Evolutionary conservation across 2,888 invertebrate species (phyloP), one percentile per base, ranked within the genome.

Genomic region (Aphrophora alni): DNA sequence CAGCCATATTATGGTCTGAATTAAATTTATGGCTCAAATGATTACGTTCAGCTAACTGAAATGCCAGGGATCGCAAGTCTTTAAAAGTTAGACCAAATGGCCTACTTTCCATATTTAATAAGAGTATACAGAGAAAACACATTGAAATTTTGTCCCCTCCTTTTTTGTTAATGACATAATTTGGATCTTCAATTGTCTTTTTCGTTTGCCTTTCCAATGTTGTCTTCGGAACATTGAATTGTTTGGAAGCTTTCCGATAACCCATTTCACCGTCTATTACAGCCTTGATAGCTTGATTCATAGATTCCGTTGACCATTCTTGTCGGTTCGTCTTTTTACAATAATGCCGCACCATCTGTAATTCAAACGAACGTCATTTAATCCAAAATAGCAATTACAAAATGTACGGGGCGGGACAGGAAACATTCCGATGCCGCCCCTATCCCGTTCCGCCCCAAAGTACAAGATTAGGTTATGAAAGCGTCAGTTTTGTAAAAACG

Each of bases 31-130:
- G 83, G 1, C 33, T 38, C n/a, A 85, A 79, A 25, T 81, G 82
- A 83, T 85, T 85, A 77, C 75, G 77, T 71, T 85, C 82, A 78
- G 85, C 85, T 74, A 84, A 80, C 28, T 84, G 83, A 80, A 79
- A 86, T 14, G 85, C 85, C 27, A 86, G 71, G 78, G 84, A 82
- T 27, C 84, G 81, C 77, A 85, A 77, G 76, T 85, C 85, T 81
- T 83, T 81, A 81, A 83, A 83, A 73, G 85, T 85, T 82, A 86
- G 79, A 27, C 86, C 85, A 83, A 85, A 86, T 84, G 82, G 86
- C 28, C 83, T 85, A 80, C 17, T 14, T 7, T 44, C 8, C 44
- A 44, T 44, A 2, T 2, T 44, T 14, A 2, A 44, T 44, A 44
- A 14, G 17, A 44, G 2, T 44, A 5, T 14, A 44, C 2, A 14